Evolutionary conservation across 2,113 vertebrate genomes (phyloP).

Genomic region (Aegithalos caudatus): DNA sequence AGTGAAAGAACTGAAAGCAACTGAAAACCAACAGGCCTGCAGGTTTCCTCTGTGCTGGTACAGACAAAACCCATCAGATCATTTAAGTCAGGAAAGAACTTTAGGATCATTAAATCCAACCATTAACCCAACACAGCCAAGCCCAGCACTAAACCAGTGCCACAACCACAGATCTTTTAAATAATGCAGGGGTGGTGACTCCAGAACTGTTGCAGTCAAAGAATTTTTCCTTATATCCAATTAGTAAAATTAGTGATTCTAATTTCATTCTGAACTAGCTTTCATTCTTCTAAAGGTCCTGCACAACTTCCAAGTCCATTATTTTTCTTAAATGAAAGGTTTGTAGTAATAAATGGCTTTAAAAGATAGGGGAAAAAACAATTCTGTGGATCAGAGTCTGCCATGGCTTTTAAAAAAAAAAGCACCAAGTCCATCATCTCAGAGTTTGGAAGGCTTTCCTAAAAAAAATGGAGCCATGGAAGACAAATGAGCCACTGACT

Average conservation of each 20-base stretch:
- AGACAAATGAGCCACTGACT: neutral
- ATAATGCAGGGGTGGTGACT: neutral
- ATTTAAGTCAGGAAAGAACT: neutral
- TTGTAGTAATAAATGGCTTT: neutral
- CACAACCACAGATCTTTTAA: neutral
- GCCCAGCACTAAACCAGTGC: neutral
- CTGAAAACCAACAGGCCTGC: neutral
- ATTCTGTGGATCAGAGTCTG: neutral
- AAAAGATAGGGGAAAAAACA: neutral
- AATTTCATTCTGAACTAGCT: neutral
- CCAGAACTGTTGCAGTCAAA: neutral
- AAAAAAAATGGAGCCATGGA: neutral
- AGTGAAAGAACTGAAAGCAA: neutral
- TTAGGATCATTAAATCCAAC: neutral
- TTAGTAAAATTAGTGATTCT: neutral
- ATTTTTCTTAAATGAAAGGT: neutral
- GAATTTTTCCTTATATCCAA: neutral
- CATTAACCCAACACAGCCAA: neutral
- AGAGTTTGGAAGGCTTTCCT: neutral
- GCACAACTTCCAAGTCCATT: neutral
- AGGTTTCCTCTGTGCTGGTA: neutral
- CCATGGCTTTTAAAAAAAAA: neutral
- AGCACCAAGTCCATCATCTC: neutral
- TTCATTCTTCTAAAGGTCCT: neutral
- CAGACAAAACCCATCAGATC: neutral